Conservation (phyloP, 2,888 invertebrate genomes). For the Labia minor region DNA sequence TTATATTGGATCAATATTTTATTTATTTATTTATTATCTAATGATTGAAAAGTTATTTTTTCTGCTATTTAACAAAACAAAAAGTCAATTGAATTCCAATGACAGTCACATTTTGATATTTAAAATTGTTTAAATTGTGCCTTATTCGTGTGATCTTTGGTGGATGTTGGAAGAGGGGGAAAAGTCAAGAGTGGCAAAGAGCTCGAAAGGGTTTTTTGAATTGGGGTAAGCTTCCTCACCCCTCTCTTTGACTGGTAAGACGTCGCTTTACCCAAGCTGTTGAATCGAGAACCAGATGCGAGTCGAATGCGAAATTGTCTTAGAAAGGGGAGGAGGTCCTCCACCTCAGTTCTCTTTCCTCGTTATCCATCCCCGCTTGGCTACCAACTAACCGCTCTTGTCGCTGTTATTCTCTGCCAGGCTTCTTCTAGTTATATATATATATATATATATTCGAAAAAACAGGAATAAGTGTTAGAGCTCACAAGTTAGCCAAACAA, state of each 20-base stretch:
- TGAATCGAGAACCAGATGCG: constrained; percentile 8
- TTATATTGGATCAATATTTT: too few species aligned
- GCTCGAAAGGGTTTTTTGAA: background rate
- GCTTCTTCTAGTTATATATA: background rate
- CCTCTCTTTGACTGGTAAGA: background rate
- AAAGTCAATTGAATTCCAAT: background rate
- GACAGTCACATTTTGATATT: constrained; percentile 1
- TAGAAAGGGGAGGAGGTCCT: background rate
- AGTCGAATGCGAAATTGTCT: constrained; percentile 8
- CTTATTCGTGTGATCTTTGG: background rate
- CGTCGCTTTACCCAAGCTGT: constrained; percentile 9
- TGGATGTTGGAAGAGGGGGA: background rate
- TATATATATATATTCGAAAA: too few species aligned
- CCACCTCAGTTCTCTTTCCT: background rate
- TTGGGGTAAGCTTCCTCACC: background rate
- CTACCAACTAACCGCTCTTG: background rate
- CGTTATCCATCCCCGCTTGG: background rate
- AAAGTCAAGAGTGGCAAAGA: constrained; percentile 1
- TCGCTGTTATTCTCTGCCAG: background rate
- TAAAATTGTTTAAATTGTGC: background rate
- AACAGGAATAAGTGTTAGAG: too few species aligned
- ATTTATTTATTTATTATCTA: too few species aligned
- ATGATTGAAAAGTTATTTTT: too few species aligned
- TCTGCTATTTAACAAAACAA: too few species aligned
- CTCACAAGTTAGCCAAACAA: background rate